phyloP scores from a whole-genome alignment of 2,113 vertebrate species.

The Cichladusa arquata region DNA sequence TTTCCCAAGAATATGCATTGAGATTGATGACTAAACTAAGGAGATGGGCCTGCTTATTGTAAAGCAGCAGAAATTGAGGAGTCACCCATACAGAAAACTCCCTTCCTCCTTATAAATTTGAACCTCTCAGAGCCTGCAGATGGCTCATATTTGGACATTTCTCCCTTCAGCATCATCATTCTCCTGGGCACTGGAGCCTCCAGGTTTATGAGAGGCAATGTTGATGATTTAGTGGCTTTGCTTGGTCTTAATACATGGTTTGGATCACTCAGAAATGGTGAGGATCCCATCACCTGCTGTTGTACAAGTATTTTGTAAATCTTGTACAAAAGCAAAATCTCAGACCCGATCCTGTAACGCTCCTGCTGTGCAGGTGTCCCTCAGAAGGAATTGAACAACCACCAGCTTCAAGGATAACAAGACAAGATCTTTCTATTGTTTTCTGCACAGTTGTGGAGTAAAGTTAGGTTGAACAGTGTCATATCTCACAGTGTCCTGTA shows the following conservation, averaged over 20 bases:
- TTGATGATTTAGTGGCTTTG: not conserved
- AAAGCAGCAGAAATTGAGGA: not conserved
- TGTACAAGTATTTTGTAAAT: not conserved
- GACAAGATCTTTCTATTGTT: not conserved
- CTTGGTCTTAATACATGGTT: not conserved
- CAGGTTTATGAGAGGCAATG: not conserved
- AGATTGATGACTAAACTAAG: not conserved
- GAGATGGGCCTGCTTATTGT: not conserved
- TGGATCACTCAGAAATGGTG: not conserved
- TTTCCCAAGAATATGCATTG: not conserved
- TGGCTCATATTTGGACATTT: not conserved
- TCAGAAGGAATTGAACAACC: not conserved
- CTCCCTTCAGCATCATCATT: not conserved
- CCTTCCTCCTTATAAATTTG: not conserved
- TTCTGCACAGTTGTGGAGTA: not conserved
- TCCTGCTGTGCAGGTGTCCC: not conserved
- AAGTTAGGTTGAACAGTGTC: not conserved
- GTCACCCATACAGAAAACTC: not conserved
- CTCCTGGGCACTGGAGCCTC: not conserved
- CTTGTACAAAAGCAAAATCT: not conserved
- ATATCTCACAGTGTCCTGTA: not conserved
- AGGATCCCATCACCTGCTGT: not conserved
- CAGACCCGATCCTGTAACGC: not conserved
- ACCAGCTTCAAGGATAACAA: not conserved
- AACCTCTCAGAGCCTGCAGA: not conserved